Base-by-base conservation (phyloP, 2,888 invertebrate species). In the Ctenicera cuprea region DNA sequence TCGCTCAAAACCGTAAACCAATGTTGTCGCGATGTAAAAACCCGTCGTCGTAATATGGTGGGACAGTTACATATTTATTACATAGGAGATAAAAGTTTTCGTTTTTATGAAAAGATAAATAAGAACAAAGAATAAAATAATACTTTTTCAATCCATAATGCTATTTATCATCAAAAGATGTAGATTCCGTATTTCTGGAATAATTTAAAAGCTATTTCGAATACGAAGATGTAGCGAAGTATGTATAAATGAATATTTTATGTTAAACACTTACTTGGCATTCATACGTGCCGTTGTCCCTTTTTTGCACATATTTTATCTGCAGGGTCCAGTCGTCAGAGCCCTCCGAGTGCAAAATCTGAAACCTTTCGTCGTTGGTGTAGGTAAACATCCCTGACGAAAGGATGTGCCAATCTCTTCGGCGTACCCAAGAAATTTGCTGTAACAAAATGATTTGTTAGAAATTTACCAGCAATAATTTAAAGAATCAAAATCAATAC, bases 241-340 rank as follows among this genome's bases (percentile, higher is more conserved):
- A n/a, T n/a, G 30, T 33, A 59, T 33, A 59, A 33, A 59, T 59
- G 59, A 59, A 59, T 59, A 59, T 59, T 59, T 59, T 59, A 59
- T 59, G 59, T 59, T 59, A 26, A 62, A 18, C 48, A 82, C 87
- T 89, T 88, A 97, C 96, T 93, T 97, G 96, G 87, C 96, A 96
- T 87, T 96, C 96, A 88, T 97, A 97, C 76, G 95, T 95, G 81
- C 97, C 97, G 85, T 96, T 96, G 89, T 97, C 97, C 84, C 96
- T 90, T 84, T 94, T 95, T 88, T 97, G 96, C 79, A 97, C 96
- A 88, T 95, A 97, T 88, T 97, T 97, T 88, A 97, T 96, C 89
- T 97, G 96, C 80, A 97, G 89, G 64, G 95, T 96, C 97, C 97
- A 97, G 88, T 96, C 96, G 87, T 97, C 96, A 37, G 95, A 94